phyloP scores from a whole-genome alignment of 2,888 invertebrate genomes.

The Caenorhabditis sp. region DNA sequence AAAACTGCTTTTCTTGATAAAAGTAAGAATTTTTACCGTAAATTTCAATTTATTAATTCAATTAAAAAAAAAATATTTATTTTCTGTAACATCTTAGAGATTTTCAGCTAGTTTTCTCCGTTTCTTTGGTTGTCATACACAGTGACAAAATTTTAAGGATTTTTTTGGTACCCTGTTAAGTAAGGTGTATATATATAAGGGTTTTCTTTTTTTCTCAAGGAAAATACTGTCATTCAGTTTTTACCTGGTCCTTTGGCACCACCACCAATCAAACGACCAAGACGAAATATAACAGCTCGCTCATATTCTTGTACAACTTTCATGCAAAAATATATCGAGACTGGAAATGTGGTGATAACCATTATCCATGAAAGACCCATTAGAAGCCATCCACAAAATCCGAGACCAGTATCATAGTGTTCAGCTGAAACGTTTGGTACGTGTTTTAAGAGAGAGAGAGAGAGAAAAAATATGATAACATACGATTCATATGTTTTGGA shows the following conservation, averaged over 20 bases:
- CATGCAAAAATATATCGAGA: constrained; percentile 63
- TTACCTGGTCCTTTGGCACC: constrained; percentile 79
- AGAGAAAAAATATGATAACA: neutral
- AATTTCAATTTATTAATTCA: too few relatives aligned
- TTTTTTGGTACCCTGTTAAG: too few relatives aligned
- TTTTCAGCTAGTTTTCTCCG: too few relatives aligned
- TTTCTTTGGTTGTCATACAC: too few relatives aligned
- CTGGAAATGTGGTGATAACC: constrained; percentile 56
- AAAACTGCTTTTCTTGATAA: too few relatives aligned
- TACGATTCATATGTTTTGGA: constrained; percentile 66
- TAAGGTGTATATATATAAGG: too few relatives aligned
- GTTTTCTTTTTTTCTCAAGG: too few relatives aligned
- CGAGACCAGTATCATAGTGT: constrained; percentile 66
- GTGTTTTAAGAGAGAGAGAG: neutral
- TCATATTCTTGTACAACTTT: constrained; percentile 74
- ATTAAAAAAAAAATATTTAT: neutral
- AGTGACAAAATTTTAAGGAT: too few relatives aligned
- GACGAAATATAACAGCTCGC: constrained; percentile 86
- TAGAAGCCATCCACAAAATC: constrained; percentile 62
- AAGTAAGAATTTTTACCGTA: too few relatives aligned
- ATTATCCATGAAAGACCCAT: constrained; percentile 60
- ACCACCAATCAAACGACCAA: constrained; percentile 81
- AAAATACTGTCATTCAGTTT: too few relatives aligned
- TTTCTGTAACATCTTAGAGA: too few relatives aligned
- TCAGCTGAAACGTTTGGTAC: constrained; percentile 55